These are phyloP conservation scores for Zosterops hypoxanthus DNA, from an alignment of 2,113 vertebrate genomes.

Conservation along the genomic window DNA sequence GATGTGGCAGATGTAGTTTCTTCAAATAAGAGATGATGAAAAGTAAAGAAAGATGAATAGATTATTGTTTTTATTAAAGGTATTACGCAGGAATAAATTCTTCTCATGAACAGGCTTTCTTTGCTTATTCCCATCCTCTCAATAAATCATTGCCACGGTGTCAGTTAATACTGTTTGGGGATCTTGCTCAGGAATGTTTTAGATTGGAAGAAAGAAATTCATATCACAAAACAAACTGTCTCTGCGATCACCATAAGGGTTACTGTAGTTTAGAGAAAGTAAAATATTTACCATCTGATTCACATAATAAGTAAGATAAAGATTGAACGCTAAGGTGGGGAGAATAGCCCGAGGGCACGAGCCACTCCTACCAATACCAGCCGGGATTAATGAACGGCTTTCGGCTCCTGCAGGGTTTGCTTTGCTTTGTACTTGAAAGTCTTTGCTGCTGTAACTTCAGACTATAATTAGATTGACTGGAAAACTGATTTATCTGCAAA, in stretches of 20 bases:
- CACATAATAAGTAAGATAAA: slow-evolving; percentile 28
- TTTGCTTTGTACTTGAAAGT: slow-evolving; percentile 59
- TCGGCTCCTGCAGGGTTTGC: neutral
- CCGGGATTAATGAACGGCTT: neutral
- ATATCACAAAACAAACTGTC: neutral
- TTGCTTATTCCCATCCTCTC: slow-evolving; percentile 13
- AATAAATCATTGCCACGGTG: neutral
- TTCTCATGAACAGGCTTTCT: neutral
- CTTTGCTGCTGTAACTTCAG: slow-evolving; percentile 45
- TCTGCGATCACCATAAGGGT: neutral
- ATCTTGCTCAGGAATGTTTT: slow-evolving; percentile 1
- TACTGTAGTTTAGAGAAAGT: slow-evolving; percentile 33
- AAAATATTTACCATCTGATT: slow-evolving; percentile 50
- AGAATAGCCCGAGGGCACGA: neutral
- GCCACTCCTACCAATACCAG: slow-evolving; percentile 14
- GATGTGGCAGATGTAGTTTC: slow-evolving; percentile 29
- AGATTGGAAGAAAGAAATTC: neutral
- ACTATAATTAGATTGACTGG: slow-evolving; percentile 59
- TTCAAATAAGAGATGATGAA: slow-evolving; percentile 37
- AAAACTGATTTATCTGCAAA: slow-evolving; percentile 54
- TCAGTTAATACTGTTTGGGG: neutral
- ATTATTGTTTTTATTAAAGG: slow-evolving; percentile 42
- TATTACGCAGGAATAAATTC: slow-evolving; percentile 3
- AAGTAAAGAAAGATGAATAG: slow-evolving; percentile 36
- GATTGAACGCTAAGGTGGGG: slow-evolving; percentile 8